Evolutionary conservation across 2,888 invertebrate species (phyloP).

Genomic region (Agrochola circellaris): DNA sequence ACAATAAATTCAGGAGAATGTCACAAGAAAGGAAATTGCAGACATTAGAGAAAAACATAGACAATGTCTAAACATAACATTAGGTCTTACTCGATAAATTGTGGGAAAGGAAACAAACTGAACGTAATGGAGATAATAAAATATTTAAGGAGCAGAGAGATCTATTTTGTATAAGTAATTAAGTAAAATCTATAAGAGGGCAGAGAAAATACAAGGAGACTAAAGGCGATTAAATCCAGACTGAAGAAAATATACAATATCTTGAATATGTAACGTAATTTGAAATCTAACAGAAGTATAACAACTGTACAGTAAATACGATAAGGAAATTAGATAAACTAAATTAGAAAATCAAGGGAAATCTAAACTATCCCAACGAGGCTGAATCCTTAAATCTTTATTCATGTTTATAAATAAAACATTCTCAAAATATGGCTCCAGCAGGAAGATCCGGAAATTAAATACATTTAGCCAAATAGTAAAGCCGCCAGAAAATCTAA

Average conservation of each 20-base stretch:
- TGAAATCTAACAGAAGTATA: no score
- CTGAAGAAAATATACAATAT: neutral
- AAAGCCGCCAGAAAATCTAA: slow-evolving; percentile 13
- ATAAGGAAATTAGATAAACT: slow-evolving; percentile 3
- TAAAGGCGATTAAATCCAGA: neutral
- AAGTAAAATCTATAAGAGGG: neutral
- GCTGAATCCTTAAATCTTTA: neutral
- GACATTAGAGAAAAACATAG: slow-evolving; percentile 40
- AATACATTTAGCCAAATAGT: slow-evolving; percentile 22
- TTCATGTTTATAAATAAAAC: slow-evolving; percentile 25
- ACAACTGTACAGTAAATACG: neutral
- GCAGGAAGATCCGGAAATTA: slow-evolving; percentile 37
- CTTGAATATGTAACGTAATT: neutral
- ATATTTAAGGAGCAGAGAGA: neutral
- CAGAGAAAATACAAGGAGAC: neutral
- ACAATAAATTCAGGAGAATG: slow-evolving; percentile 37
- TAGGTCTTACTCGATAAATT: slow-evolving; percentile 25
- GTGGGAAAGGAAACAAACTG: neutral
- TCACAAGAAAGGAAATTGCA: slow-evolving; percentile 51
- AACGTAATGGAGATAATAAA: neutral
- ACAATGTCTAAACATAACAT: slow-evolving; percentile 40
- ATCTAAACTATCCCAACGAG: neutral
- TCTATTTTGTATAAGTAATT: neutral
- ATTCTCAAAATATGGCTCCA: neutral
- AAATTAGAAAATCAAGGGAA: neutral